Evolutionary conservation across 2,888 invertebrate genomes (phyloP).

Genomic region (Mantis religiosa): DNA sequence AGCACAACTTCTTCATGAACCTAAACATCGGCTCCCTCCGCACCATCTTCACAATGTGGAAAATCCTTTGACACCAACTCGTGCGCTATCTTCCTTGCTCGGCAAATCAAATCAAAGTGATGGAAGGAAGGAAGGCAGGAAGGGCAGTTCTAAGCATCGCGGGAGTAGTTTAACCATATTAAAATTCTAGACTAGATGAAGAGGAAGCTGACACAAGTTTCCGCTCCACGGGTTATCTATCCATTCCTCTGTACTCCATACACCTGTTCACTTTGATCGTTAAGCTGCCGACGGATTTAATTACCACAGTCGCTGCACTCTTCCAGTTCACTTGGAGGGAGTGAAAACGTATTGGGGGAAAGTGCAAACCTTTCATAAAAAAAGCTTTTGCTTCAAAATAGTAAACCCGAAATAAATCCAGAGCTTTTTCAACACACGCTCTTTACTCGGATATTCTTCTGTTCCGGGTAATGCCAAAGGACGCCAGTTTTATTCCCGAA

Average conservation of each 20-base stretch:
- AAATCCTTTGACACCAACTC: conserved; percentile 24
- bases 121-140: conserved; percentile 7
- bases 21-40: not conserved
- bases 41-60: conserved; percentile 18
- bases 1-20: not conserved
- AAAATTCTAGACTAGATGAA: conserved; percentile 5
- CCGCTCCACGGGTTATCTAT: not conserved
- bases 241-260: not conserved
- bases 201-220: not conserved
- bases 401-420: too few species aligned
- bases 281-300: not conserved
- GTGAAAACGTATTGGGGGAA: too few species aligned
- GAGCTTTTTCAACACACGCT: too few species aligned
- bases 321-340: not conserved
- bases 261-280: not conserved
- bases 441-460: too few species aligned
- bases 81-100: conserved; percentile 22
- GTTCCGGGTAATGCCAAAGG: too few species aligned
- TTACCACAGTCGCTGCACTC: not conserved
- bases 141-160: not conserved
- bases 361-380: too few species aligned
- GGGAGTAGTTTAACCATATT: conserved; percentile 6
- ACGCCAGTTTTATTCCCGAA: too few species aligned
- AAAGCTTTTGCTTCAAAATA: too few species aligned
- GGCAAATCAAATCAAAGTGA: conserved; percentile 28